Base-by-base conservation (phyloP, 2,797 vertebrate genomes). In the Sebastes taczanowskii region DNA sequence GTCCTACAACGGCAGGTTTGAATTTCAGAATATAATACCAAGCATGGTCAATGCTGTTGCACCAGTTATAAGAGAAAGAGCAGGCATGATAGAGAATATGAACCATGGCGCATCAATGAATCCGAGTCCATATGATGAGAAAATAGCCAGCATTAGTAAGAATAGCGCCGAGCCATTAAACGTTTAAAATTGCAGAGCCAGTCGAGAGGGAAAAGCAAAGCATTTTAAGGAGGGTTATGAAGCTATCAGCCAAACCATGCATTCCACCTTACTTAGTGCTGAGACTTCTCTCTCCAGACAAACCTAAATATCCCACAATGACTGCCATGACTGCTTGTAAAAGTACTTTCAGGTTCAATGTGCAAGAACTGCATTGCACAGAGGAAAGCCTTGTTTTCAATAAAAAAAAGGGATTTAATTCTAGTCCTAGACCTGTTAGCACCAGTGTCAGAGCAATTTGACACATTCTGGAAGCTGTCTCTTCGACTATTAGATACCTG, bases 121-220 rank as follows among this genome's bases (percentile, higher is more conserved):
- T 81, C 70, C 67, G 59, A 71, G 71, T 84, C 71, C 78, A 61
- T 58, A 87, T 52, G 60, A 85, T 71, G 75, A 67, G 81, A 77
- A 86, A 87, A 88, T 82, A 52, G 82, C 83, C 70, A 72, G 79
- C 88, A 87, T 88, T 89, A 82, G 87, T 90, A 86, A 88, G 71
- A 84, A 87, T 74, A 85, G 73, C 61, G 7, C 80, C 68, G 71
- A 89, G 83, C 80, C 72, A 86, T 89, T 85, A 87, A 85, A 89
- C 68, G n/a, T 86, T 87, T 80, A 34, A 86, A 87, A 86, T 78
- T 80, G 82, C 68, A 80, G 34, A 88, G 59, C 62, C 82, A 82
- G 78, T 79, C 58, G 13, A 80, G 70, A 73, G 86, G 53, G 77
- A 87, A 75, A 80, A 74, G 83, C 65, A 80, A 68, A 86, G 78